phyloP scores from a whole-genome alignment of 2,113 vertebrate species.

The Halichoeres trimaculatus region DNA sequence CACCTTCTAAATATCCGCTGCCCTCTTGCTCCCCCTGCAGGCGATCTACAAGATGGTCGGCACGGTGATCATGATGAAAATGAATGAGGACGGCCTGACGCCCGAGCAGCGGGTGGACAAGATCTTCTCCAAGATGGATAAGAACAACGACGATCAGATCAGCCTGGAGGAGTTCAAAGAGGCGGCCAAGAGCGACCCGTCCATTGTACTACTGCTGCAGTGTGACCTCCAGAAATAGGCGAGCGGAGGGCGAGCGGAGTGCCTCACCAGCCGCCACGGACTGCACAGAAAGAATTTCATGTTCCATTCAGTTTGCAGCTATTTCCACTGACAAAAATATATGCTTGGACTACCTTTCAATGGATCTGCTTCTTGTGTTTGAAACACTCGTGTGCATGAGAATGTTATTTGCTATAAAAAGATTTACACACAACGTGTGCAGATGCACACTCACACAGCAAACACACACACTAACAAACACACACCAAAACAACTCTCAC shows the following conservation, averaged over 20 bases:
- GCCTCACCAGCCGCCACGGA: constrained; percentile 81
- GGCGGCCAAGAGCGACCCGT: constrained; percentile 98
- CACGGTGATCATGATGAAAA: constrained; percentile 99
- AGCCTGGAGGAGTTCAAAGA: constrained; percentile 99
- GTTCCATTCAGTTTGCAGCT: constrained; percentile 99
- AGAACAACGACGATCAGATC: constrained; percentile 99
- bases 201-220: constrained; percentile 99
- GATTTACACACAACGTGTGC: constrained; percentile 83
- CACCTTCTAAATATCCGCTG: not conserved
- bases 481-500: constrained; percentile 49
- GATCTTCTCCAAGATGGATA: constrained; percentile 99
- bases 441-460: constrained; percentile 57
- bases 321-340: constrained; percentile 84
- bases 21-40: constrained; percentile 71
- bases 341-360: constrained; percentile 99
- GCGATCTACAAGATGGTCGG: constrained; percentile 99
- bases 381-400: constrained; percentile 99
- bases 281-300: constrained; percentile 93
- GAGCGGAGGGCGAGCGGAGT: constrained; percentile 63
- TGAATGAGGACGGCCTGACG: constrained; percentile 98
- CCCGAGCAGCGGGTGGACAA: constrained; percentile 97
- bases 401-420: constrained; percentile 98
- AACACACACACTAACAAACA: constrained; percentile 61
- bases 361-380: constrained; percentile 99
- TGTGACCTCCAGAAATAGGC: constrained; percentile 99